A percentile compares a stretch with the other conserved stretches of the same genome.
Conservation (phyloP, 2,888 invertebrate genomes). For the Drosophila ezoana region DNA sequence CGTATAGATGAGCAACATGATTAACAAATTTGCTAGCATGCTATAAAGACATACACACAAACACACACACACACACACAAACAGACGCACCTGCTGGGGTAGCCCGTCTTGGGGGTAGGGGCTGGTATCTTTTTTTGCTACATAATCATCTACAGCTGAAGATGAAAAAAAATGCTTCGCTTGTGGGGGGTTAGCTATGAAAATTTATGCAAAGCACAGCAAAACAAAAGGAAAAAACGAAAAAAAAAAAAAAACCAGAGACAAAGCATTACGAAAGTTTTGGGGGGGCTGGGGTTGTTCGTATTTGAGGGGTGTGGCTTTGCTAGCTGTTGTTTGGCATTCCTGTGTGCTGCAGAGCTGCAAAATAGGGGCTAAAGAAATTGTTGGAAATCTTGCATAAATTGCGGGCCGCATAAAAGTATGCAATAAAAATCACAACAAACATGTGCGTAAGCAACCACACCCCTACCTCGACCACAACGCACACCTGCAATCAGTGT, state of each 20-base stretch:
- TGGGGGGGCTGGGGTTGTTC: background rate
- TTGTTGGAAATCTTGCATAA: conserved; percentile 75
- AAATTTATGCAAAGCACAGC: conserved; percentile 78
- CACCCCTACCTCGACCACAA: too few species aligned
- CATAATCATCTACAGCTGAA: conserved; percentile 58
- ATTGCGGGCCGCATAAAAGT: conserved; percentile 68
- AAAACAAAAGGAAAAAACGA: conserved; percentile 2
- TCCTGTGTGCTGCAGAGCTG: conserved; percentile 26
- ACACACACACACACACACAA: conserved; percentile 4
- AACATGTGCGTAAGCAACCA: conserved; percentile 51
- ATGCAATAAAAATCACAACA: conserved; percentile 80
- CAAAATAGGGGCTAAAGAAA: conserved; percentile 30
- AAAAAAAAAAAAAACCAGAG: conserved; percentile 4
- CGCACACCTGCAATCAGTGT: background rate
- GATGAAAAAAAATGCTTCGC: background rate
- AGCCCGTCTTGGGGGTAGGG: background rate
- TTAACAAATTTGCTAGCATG: conserved; percentile 55
- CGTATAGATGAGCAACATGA: conserved; percentile 37
- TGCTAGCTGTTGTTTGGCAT: conserved; percentile 29
- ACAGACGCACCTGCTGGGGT: conserved; percentile 9
- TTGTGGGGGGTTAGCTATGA: conserved; percentile 23
- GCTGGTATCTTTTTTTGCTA: conserved; percentile 1
- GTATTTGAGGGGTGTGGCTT: conserved; percentile 10
- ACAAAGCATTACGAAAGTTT: conserved; percentile 10
- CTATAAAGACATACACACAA: conserved; percentile 30